These are phyloP conservation scores for Caenorhabditis becei DNA, from an alignment of 2,888 invertebrate species.

Conservation along the genomic window DNA sequence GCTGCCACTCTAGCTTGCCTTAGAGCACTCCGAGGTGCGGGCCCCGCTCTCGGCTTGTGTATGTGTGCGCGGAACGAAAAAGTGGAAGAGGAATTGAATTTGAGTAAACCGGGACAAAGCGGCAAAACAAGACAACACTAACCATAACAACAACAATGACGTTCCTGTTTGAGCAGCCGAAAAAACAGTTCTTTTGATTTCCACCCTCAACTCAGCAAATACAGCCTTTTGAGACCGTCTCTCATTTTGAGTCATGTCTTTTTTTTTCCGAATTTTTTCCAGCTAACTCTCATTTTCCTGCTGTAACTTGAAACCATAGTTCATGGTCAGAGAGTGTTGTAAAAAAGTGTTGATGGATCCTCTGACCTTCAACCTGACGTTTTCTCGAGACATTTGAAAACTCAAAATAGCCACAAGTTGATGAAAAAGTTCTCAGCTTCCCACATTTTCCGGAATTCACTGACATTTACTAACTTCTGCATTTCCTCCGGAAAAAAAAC, in stretches of 20 bases:
- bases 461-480: background rate
- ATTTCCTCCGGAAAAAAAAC: background rate
- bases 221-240: constrained; percentile 7
- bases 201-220: constrained; percentile 20
- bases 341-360: no score
- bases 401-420: no score
- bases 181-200: constrained; percentile 43
- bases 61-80: constrained; percentile 22
- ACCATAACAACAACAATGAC: constrained; percentile 46
- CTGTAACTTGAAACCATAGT: no score
- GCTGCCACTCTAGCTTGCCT: constrained; percentile 27
- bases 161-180: constrained; percentile 22
- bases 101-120: constrained; percentile 22
- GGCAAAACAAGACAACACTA: constrained; percentile 36
- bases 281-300: no score
- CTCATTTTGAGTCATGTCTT: no score
- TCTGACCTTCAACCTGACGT: no score
- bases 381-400: no score
- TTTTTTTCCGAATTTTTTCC: no score
- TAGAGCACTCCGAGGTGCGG: constrained; percentile 26
- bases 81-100: constrained; percentile 38
- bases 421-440: no score
- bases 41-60: constrained; percentile 18
- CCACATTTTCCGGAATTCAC: no score
- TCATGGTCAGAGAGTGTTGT: no score